Percentiles rank a stretch among this genome's conserved stretches.
Evolutionary conservation across 2,888 invertebrate genomes (phyloP).

Genomic region (Timandra comae): DNA sequence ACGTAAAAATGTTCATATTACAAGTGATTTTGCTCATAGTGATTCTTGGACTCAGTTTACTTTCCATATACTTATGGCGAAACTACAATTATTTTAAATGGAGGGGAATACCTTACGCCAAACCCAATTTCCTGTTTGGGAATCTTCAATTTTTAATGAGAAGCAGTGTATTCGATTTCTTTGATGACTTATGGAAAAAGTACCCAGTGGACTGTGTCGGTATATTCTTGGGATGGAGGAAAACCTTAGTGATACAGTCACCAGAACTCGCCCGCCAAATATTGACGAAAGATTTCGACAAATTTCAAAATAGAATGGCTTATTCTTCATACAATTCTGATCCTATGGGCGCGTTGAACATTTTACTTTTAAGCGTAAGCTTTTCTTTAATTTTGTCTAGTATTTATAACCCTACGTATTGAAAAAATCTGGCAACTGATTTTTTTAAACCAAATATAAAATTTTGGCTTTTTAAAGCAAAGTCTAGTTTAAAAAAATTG

Average conservation of each 20-base stretch:
- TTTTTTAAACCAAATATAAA: too few relatives aligned
- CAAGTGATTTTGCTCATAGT: constrained; percentile 22
- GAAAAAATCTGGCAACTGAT: too few relatives aligned
- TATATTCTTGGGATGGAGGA: constrained; percentile 45
- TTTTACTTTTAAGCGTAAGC: constrained; percentile 51
- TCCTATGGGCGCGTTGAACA: constrained; percentile 49
- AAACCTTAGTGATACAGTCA: constrained; percentile 44
- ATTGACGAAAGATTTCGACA: constrained; percentile 42
- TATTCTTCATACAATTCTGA: constrained; percentile 40
- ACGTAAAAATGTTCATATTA: constrained; percentile 19
- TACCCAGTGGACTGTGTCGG: constrained; percentile 42
- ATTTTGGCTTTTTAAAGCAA: too few relatives aligned
- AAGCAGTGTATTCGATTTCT: constrained; percentile 42
- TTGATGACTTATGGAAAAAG: constrained; percentile 33
- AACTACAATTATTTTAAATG: constrained; percentile 53
- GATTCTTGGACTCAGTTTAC: constrained; percentile 24
- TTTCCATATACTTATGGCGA: constrained; percentile 31
- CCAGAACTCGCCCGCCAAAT: constrained; percentile 46
- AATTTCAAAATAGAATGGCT: constrained; percentile 44
- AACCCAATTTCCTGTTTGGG: constrained; percentile 41
- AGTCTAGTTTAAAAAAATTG: too few relatives aligned
- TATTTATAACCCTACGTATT: too few relatives aligned
- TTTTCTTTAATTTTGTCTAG: too few relatives aligned
- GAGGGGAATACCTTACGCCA: constrained; percentile 44
- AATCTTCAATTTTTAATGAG: constrained; percentile 48